Base-by-base conservation (phyloP, 1,140 invertebrate species). In the Drosophila pruinosa region DNA sequence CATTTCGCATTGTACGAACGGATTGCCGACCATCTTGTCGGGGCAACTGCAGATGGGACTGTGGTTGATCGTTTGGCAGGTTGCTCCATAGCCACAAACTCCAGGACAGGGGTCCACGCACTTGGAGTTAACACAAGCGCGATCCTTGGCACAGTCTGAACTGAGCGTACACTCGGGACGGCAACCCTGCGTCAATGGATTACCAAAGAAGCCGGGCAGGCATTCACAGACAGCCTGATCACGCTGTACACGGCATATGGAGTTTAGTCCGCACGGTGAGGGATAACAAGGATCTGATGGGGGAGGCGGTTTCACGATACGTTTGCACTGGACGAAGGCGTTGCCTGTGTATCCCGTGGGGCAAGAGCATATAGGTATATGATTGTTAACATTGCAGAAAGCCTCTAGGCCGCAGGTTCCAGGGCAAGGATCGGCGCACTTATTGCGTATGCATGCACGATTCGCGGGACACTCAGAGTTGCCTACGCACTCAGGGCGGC, bases 31-130 rank as follows among this genome's bases (percentile, higher is more conserved):
- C 78, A 89, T 90, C 14, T 72, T 61, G 4, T 39, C 62, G 1
- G 93, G 93, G 48, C 96, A 97, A 2, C 94, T 95, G 83, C 96
- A 97, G 5, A 96, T 93, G 2, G 96, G 95, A 48, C 95, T 93
- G 80, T 97, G 96, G 89, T 96, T 96, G 3, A 95, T 93, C 0
- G 94, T 94, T 70, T 94, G 93, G 62, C 94, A 94, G 3, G 93
- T 38, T n/a, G 93, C 93, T 57, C 94, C 94, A 22, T 93, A 90
- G 19, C 93, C 93, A 61, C 93, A 94, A 12, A 91, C 96, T 34
- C 95, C 95, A 6, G 94, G 92, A 80, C 96, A 97, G 38, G 96
- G 96, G 91, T 97, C 95, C 64, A 95, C 93, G 89, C 96, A 97
- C 90, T 96, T 96, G 24, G 94, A 94, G 41, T 93, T 94, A 22